Evolutionary conservation across 1,140 invertebrate species (phyloP).

Genomic region (Drosophila lacteicornis): DNA sequence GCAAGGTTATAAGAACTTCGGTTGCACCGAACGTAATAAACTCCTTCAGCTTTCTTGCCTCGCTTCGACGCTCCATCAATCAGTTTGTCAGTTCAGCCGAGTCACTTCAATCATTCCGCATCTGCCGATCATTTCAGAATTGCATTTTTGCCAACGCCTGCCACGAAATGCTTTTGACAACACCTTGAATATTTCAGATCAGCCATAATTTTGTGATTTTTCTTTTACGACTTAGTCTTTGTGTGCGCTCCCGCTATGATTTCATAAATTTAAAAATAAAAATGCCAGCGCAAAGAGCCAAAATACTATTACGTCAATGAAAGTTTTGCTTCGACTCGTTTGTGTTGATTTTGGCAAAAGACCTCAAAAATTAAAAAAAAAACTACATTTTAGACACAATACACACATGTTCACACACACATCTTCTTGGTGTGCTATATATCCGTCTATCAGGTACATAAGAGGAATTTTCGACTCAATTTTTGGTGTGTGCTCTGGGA

Average conservation of each 20-base stretch:
- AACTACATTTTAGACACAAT: conserved; percentile 43
- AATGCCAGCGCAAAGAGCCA: conserved; percentile 48
- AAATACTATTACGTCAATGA: conserved; percentile 80
- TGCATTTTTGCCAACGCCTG: conserved; percentile 15
- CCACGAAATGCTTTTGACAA: conserved; percentile 44
- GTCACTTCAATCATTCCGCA: conserved; percentile 21
- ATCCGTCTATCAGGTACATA: conserved; percentile 60
- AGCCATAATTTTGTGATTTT: conserved; percentile 37
- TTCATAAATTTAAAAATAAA: conserved; percentile 79
- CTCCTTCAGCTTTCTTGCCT: conserved; percentile 10
- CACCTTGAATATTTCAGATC: conserved; percentile 53
- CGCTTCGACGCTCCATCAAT: conserved; percentile 21
- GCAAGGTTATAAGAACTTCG: conserved; percentile 35
- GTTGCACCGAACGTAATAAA: conserved; percentile 8
- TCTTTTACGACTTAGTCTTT: conserved; percentile 18
- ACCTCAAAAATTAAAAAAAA: conserved; percentile 47
- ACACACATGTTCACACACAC: conserved; percentile 51
- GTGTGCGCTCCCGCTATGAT: conserved; percentile 58
- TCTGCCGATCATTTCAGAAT: conserved; percentile 20
- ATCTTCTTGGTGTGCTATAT: conserved; percentile 34
- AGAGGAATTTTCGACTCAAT: conserved; percentile 54
- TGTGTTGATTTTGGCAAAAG: conserved; percentile 74
- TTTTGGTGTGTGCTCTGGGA: conserved; percentile 65
- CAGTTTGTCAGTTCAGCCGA: conserved; percentile 46
- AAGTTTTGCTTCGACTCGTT: conserved; percentile 52